A percentile compares a stretch with the other conserved stretches of the same genome.
These are phyloP conservation scores for Ormyrus labotus DNA, from an alignment of 2,888 invertebrate species.

Conservation along the genomic window DNA sequence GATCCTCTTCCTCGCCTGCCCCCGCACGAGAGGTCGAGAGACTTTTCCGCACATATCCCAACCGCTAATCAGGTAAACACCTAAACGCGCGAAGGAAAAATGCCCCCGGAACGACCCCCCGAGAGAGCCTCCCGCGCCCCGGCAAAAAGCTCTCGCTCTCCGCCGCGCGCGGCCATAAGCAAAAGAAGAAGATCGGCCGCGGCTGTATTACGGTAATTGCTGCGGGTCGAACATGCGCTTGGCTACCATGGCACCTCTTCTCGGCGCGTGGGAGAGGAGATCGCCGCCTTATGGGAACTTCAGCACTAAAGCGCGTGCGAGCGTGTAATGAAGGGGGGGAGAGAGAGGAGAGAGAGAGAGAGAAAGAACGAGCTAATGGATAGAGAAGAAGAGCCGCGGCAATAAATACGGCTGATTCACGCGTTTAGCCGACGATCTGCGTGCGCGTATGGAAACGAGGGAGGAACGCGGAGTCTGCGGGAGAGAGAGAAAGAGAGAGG, in stretches of 20 bases:
- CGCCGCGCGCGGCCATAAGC: not conserved
- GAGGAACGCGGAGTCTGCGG: too few relatives aligned
- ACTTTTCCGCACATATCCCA: too few relatives aligned
- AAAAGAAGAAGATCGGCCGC: conserved; percentile 60
- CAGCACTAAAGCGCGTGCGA: conserved; percentile 49
- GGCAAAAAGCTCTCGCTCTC: not conserved
- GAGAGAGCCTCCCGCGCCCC: too few relatives aligned
- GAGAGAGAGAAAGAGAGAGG: too few relatives aligned
- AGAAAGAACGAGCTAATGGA: conserved; percentile 15
- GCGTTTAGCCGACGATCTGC: not conserved
- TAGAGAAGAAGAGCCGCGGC: not conserved
- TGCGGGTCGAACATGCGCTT: conserved; percentile 62
- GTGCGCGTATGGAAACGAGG: not conserved
- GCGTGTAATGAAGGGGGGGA: conserved; percentile 61
- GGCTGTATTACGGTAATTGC: conserved; percentile 71
- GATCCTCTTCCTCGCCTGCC: too few relatives aligned
- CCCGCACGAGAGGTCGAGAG: too few relatives aligned
- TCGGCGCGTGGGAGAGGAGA: conserved; percentile 71
- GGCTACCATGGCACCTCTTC: conserved; percentile 28
- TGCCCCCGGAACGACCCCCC: too few relatives aligned
- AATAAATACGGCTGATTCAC: not conserved
- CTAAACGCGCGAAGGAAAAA: too few relatives aligned
- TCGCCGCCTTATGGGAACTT: conserved; percentile 60
- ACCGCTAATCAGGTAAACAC: too few relatives aligned
- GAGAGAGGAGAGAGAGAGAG: conserved; percentile 14